Evolutionary conservation across 2,113 vertebrate genomes (phyloP).

Genomic region (Pteronura brasiliensis): DNA sequence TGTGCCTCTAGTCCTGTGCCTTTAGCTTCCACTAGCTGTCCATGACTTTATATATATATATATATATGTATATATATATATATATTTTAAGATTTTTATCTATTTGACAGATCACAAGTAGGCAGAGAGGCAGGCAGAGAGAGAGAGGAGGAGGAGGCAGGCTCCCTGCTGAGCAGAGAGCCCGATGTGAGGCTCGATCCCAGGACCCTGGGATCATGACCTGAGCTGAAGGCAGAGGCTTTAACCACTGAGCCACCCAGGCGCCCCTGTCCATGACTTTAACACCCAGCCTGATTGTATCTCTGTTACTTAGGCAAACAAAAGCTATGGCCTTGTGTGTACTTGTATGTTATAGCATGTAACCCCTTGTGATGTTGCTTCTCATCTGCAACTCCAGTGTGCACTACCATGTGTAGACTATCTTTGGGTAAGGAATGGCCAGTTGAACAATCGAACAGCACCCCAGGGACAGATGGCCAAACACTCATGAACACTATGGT

Average conservation of each 20-base stretch:
- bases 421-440: not conserved
- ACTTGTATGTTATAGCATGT: not conserved
- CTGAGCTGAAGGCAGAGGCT: no score
- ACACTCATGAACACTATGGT: not conserved
- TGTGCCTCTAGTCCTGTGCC: not conserved
- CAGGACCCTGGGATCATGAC: no score
- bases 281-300: not conserved
- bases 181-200: no score
- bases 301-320: not conserved
- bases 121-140: no score
- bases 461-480: not conserved
- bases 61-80: no score
- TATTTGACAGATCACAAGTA: no score
- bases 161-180: no score
- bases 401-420: not conserved
- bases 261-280: not conserved
- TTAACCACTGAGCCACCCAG: no score
- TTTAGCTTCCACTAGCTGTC: not conserved
- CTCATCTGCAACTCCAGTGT: not conserved
- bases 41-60: not conserved
- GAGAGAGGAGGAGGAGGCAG: no score
- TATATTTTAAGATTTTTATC: no score
- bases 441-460: not conserved
- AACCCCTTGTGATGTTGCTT: not conserved
- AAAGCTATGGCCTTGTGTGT: not conserved